Percentiles rank a stretch among this genome's conserved stretches.
These are phyloP conservation scores for Pectinophora gossypiella DNA, from an alignment of 1,140 invertebrate genomes.

Conservation along the genomic window DNA sequence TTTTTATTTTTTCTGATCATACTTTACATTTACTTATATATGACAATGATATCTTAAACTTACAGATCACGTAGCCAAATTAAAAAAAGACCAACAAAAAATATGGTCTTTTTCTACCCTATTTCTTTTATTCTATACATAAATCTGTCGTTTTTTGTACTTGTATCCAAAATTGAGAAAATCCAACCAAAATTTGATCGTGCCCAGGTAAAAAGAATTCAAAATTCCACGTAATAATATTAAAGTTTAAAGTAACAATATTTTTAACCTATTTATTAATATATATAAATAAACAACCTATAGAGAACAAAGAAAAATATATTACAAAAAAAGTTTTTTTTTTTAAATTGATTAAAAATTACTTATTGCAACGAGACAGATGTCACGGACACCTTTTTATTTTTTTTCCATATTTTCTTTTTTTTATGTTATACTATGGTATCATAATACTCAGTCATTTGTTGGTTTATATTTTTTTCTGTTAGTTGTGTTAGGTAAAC, in stretches of 20 bases:
- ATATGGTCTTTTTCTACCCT: background rate
- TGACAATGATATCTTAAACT: background rate
- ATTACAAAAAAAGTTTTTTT: slow-evolving; percentile 21
- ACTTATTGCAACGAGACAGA: slow-evolving; percentile 34
- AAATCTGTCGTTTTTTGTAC: background rate
- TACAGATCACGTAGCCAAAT: background rate
- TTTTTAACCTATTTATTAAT: background rate
- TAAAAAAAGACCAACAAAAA: background rate
- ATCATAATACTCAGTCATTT: slow-evolving; percentile 22
- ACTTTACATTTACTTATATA: too few species aligned
- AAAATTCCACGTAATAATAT: background rate
- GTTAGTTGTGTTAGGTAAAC: background rate
- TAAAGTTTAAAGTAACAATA: too few species aligned
- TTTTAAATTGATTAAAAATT: slow-evolving; percentile 16
- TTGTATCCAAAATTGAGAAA: background rate
- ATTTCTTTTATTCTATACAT: background rate
- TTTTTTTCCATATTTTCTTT: slow-evolving; percentile 21
- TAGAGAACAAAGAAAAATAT: slow-evolving; percentile 18
- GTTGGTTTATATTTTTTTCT: background rate
- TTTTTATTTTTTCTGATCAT: background rate
- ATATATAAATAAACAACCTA: slow-evolving; percentile 20
- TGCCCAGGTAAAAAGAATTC: background rate
- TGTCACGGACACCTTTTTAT: slow-evolving; percentile 28
- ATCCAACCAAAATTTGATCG: background rate
- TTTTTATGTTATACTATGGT: slow-evolving; percentile 10